Percentiles rank a stretch among this genome's conserved stretches.
Evolutionary conservation across 2,888 invertebrate species (phyloP).

Genomic region (Rhimphoctona megacephalus): DNA sequence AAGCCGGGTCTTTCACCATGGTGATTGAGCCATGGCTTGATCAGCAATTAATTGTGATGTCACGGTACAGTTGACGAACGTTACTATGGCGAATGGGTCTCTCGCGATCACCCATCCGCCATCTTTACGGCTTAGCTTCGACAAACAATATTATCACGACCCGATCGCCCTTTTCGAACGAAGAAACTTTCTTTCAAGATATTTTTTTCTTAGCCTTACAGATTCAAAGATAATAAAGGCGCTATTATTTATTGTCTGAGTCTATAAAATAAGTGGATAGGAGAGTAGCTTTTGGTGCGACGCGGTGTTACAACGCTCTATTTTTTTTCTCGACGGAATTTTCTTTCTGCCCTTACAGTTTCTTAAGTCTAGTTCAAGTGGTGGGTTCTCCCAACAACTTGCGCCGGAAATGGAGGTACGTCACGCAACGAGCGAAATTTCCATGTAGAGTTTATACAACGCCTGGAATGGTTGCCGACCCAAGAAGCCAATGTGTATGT

Average conservation of each 20-base stretch:
- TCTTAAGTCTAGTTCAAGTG: slow-evolving; percentile 14
- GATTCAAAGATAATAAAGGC: slow-evolving; percentile 1
- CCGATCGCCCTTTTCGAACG: not conserved
- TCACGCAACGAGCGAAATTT: slow-evolving; percentile 20
- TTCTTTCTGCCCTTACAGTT: slow-evolving; percentile 27
- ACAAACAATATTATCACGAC: not conserved
- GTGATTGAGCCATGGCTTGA: not conserved
- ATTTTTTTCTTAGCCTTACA: not conserved
- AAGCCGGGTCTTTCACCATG: not conserved
- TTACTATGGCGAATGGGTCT: not conserved
- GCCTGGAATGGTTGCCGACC: slow-evolving; percentile 15
- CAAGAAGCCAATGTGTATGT: not conserved
- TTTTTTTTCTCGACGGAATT: slow-evolving; percentile 33
- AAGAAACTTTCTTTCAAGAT: not conserved
- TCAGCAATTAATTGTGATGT: slow-evolving; percentile 11
- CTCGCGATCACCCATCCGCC: not conserved
- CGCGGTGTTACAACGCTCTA: not conserved
- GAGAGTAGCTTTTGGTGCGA: slow-evolving; percentile 4
- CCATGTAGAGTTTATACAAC: slow-evolving; percentile 4
- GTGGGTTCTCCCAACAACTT: slow-evolving; percentile 16
- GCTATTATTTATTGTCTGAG: slow-evolving; percentile 9
- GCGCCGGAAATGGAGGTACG: slow-evolving; percentile 26
- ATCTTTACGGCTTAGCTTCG: not conserved
- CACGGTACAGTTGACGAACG: slow-evolving; percentile 10
- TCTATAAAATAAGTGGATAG: slow-evolving; percentile 10